Percentiles rank a stretch among this genome's conserved stretches.
Conservation (phyloP, 2,888 invertebrate genomes). For the Nymphalis polychloros region DNA sequence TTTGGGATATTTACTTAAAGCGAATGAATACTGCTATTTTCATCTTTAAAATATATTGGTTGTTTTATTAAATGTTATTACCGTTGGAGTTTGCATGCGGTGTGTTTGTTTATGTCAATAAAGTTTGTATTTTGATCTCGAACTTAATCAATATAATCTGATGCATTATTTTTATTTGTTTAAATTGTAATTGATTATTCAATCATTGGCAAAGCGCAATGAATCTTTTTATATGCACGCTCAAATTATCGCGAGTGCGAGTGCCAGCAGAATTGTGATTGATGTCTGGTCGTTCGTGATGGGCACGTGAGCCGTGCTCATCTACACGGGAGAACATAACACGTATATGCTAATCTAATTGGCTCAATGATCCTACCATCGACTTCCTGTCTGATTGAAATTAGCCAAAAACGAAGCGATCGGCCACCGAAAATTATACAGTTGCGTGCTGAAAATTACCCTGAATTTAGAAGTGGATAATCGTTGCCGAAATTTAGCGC, state of each 20-base stretch:
- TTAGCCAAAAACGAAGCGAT: slow-evolving; percentile 60
- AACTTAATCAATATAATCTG: slow-evolving; percentile 10
- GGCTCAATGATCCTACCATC: slow-evolving; percentile 60
- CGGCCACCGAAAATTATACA: slow-evolving; percentile 72
- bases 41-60: no score
- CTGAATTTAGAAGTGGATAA: slow-evolving; percentile 68
- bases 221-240: slow-evolving; percentile 62
- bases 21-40: background rate
- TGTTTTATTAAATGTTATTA: no score
- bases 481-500: slow-evolving; percentile 70
- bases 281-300: slow-evolving; percentile 56
- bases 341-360: slow-evolving; percentile 55
- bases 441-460: slow-evolving; percentile 75
- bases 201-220: slow-evolving; percentile 69
- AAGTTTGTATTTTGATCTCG: background rate
- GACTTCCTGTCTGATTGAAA: slow-evolving; percentile 72
- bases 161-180: slow-evolving; percentile 39
- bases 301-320: slow-evolving; percentile 39
- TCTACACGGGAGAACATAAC: slow-evolving; percentile 52
- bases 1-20: background rate
- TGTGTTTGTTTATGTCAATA: background rate
- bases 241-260: slow-evolving; percentile 68
- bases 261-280: slow-evolving; percentile 73
- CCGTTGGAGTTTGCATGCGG: background rate
- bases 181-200: slow-evolving; percentile 63